Conservation (phyloP, 2,797 vertebrate genomes). For the Nasua narica region DNA sequence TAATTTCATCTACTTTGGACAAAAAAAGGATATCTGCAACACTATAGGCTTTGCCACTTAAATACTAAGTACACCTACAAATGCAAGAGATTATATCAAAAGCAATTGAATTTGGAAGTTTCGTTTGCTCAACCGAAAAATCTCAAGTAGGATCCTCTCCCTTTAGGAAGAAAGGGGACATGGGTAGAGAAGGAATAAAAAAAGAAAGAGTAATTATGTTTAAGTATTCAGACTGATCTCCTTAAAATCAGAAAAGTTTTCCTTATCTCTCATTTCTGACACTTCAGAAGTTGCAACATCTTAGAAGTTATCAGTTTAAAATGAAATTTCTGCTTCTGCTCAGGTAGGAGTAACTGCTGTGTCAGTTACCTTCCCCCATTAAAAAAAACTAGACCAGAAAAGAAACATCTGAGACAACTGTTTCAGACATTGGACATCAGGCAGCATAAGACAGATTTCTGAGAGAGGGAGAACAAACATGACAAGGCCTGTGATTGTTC, state of each 20-base stretch:
- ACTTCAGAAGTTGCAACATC: constrained; percentile 7
- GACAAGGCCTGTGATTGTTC: neutral
- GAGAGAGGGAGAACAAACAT: neutral
- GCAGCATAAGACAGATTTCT: neutral
- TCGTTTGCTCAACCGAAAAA: constrained; percentile 12
- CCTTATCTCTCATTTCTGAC: neutral
- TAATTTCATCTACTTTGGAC: neutral
- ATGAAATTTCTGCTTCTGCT: neutral
- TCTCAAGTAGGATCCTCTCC: neutral
- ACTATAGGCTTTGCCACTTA: neutral
- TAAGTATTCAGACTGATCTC: neutral
- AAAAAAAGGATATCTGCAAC: neutral
- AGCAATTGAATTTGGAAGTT: neutral
- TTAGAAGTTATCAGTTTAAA: neutral
- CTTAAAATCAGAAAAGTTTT: neutral
- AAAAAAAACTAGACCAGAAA: neutral
- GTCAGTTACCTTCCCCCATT: neutral
- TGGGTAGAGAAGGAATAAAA: neutral
- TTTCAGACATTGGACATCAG: neutral
- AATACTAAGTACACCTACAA: neutral
- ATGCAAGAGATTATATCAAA: neutral
- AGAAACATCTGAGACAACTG: neutral
- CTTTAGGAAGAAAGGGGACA: neutral
- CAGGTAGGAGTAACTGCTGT: neutral
- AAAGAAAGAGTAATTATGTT: neutral